Evolutionary conservation across 2,888 invertebrate genomes (phyloP).

Genomic region (Dorcus parallelipipedus): DNA sequence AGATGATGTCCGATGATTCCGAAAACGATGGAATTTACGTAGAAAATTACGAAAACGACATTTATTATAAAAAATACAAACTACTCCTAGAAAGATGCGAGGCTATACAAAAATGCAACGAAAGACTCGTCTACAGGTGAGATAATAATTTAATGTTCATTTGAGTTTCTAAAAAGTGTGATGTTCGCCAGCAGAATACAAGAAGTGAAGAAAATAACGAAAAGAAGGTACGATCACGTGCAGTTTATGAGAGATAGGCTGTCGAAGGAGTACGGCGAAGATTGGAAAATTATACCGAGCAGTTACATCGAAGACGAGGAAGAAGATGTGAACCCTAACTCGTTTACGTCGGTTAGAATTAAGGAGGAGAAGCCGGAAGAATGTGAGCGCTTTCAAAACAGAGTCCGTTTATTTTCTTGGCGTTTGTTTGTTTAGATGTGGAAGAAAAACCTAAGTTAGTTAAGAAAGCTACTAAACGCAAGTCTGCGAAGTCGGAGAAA

Average conservation of each 20-base stretch:
- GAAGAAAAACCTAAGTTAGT: constrained; percentile 39
- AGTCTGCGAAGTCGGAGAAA: constrained; percentile 55
- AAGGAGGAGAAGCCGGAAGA: constrained; percentile 39
- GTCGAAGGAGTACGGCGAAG: constrained; percentile 67
- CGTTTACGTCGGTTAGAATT: constrained; percentile 32
- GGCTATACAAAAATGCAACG: constrained; percentile 73
- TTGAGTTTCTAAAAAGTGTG: not conserved
- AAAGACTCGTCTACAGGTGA: constrained; percentile 66
- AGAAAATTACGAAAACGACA: constrained; percentile 57
- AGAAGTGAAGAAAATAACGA: constrained; percentile 66
- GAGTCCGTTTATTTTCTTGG: constrained; percentile 3
- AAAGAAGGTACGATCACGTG: constrained; percentile 65
- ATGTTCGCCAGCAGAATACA: constrained; percentile 56
- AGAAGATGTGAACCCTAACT: constrained; percentile 37
- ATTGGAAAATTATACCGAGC: constrained; percentile 53
- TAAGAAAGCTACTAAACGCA: constrained; percentile 54
- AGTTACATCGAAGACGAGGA: constrained; percentile 50
- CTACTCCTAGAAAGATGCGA: constrained; percentile 70
- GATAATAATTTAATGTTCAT: constrained; percentile 37
- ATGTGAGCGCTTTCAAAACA: constrained; percentile 1
- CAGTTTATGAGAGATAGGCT: constrained; percentile 65
- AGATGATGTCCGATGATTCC: constrained; percentile 59
- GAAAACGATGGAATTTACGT: constrained; percentile 55
- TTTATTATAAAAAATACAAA: constrained; percentile 72
- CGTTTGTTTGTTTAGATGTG: constrained; percentile 5